Evolutionary conservation across 2,888 invertebrate genomes (phyloP).

Genomic region (Hypena proboscidalis): DNA sequence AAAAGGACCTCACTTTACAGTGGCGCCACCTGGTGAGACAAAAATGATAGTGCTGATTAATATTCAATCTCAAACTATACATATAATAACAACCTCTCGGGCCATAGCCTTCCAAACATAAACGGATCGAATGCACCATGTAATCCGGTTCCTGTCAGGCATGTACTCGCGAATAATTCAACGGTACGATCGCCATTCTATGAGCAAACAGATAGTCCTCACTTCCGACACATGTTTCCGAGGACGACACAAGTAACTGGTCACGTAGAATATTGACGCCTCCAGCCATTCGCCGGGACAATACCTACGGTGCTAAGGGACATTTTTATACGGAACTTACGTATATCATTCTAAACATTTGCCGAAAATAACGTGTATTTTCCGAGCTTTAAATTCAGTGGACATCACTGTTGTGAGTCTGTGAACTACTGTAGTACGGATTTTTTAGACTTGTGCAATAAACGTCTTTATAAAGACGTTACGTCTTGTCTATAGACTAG

Average conservation of each 20-base stretch:
- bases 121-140: slow-evolving; percentile 42
- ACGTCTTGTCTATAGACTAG: too few relatives aligned
- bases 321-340: slow-evolving; percentile 62
- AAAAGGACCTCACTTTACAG: too few relatives aligned
- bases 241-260: slow-evolving; percentile 75
- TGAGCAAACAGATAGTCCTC: slow-evolving; percentile 81
- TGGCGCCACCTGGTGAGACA: too few relatives aligned
- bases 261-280: slow-evolving; percentile 85
- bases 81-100: slow-evolving; percentile 1
- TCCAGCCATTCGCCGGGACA: slow-evolving; percentile 73
- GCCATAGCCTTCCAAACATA: slow-evolving; percentile 19
- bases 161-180: slow-evolving; percentile 73
- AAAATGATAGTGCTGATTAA: background rate
- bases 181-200: slow-evolving; percentile 73
- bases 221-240: slow-evolving; percentile 84
- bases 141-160: slow-evolving; percentile 45
- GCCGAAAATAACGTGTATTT: slow-evolving; percentile 42
- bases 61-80: background rate
- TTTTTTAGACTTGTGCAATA: background rate
- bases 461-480: too few relatives aligned
- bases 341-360: slow-evolving; percentile 49
- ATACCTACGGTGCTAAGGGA: slow-evolving; percentile 63
- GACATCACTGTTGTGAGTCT: slow-evolving; percentile 27
- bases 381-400: slow-evolving; percentile 32
- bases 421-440: slow-evolving; percentile 9